A percentile compares a stretch with the other conserved stretches of the same genome.
Conservation (phyloP, 2,888 invertebrate genomes). For the Branchellion lobata region DNA sequence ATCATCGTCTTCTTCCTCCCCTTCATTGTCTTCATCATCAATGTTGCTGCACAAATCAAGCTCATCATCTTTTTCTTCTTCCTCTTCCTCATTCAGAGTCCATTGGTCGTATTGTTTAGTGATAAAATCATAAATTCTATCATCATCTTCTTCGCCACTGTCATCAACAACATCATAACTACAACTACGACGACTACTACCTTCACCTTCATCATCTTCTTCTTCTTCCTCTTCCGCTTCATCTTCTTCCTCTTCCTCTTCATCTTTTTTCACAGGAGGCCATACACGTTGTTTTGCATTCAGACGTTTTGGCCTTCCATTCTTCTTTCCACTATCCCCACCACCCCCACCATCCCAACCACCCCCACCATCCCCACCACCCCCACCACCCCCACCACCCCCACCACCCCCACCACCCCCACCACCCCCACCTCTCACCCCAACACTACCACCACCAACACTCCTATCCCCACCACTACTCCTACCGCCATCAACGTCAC, state of each 20-base stretch:
- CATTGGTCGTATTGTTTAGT: no score
- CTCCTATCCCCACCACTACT: no score
- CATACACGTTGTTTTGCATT: background rate
- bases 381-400: no score
- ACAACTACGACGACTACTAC: no score
- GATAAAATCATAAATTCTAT: background rate
- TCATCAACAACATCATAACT: background rate
- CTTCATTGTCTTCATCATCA: background rate
- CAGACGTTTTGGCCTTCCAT: background rate
- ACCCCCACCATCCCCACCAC: no score
- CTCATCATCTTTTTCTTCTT: background rate
- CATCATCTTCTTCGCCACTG: background rate
- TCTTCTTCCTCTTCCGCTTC: background rate
- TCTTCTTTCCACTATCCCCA: background rate
- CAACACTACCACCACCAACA: background rate
- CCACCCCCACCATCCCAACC: background rate
- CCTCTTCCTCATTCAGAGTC: slow-evolving; percentile 19
- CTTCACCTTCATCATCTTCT: background rate
- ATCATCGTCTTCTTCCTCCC: slow-evolving; percentile 13
- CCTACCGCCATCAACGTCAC: no score
- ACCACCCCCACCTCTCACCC: no score
- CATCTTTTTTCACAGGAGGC: background rate
- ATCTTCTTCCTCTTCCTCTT: background rate
- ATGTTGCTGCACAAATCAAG: background rate
- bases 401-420: no score